Evolutionary conservation across 1,140 invertebrate genomes (phyloP), one percentile per base, ranked within the genome.

Genomic region (Chrysopa pallens): DNA sequence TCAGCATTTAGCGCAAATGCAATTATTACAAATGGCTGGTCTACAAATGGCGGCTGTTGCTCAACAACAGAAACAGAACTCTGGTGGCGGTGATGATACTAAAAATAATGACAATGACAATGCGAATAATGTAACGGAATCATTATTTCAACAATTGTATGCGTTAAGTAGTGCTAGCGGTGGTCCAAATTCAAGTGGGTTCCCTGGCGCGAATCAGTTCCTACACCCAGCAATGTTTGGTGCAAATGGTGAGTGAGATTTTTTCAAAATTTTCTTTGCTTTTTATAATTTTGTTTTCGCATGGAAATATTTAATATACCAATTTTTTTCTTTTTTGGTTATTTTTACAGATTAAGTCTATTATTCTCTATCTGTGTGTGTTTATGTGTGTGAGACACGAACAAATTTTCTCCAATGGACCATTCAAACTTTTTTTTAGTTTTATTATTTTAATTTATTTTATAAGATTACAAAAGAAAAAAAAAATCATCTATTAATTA

Each of bases 171-270:
- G 52, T 48, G 57, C 54, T 43, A 49, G 48, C 36, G 50, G 42
- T 36, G 46, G 49, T 45, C 56, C 8, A 15, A 8, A 14, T 8
- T 8, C 28, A 8, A n/a, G 13, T 11, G 33, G 33, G 6, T 15
- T 17, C 41, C 12, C 12, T 28, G 35, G 27, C 36, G 57, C 59
- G 44, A 61, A 54, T 49, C 59, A 58, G 46, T 60, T 56, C 50
- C 48, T 61, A 23, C 58, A 61, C 42, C 58, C 57, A 46, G 52
- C 58, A 9, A 58, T 61, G 54, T 61, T 60, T 46, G 55, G 56
- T 38, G 52, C 56, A 13, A 60, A 59, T 38, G 59, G 59, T 61
- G 50, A 61, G 59, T 60, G 40, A 33, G 38, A 38, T 48, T 41
- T 23, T 23, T 23, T 23, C 17, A 23, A 23, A 23, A 3, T 23